Conservation (phyloP, 1,140 invertebrate species). For the Lepidurus arcticus region DNA sequence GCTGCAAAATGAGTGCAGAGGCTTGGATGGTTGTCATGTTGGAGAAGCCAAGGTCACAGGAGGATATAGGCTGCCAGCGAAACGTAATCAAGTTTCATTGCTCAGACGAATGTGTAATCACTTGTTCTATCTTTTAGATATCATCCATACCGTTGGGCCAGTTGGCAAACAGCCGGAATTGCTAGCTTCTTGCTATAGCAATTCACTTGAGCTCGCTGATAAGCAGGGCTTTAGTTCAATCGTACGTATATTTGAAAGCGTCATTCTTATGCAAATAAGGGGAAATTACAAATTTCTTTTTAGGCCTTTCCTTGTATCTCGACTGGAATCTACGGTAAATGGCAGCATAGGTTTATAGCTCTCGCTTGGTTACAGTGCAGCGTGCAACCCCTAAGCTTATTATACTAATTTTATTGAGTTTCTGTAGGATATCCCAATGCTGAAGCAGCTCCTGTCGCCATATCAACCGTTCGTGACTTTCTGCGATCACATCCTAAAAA, state of each 20-base stretch:
- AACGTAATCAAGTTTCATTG: constrained; percentile 47
- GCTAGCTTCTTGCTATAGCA: constrained; percentile 56
- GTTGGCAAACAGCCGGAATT: constrained; percentile 40
- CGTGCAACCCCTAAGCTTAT: constrained; percentile 26
- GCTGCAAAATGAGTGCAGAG: constrained; percentile 64
- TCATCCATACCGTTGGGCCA: constrained; percentile 79
- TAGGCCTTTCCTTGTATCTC: constrained; percentile 77
- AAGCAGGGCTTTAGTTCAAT: constrained; percentile 60
- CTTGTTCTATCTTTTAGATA: constrained; percentile 45
- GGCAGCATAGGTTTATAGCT: background rate
- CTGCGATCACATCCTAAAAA: constrained; percentile 41
- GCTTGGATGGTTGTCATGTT: constrained; percentile 62
- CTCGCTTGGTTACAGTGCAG: constrained; percentile 54
- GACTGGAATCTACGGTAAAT: constrained; percentile 63
- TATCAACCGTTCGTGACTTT: constrained; percentile 45
- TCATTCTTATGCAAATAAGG: constrained; percentile 28
- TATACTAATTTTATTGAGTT: constrained; percentile 26
- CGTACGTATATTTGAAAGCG: background rate
- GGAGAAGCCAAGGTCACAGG: constrained; percentile 76
- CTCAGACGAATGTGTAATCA: background rate
- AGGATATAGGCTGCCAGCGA: constrained; percentile 68
- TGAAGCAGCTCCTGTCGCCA: constrained; percentile 46
- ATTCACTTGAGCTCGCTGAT: constrained; percentile 54
- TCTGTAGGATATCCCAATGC: constrained; percentile 54
- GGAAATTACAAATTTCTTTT: constrained; percentile 36